phyloP scores from a whole-genome alignment of 2,888 invertebrate species.

The Zelleria hepariella region DNA sequence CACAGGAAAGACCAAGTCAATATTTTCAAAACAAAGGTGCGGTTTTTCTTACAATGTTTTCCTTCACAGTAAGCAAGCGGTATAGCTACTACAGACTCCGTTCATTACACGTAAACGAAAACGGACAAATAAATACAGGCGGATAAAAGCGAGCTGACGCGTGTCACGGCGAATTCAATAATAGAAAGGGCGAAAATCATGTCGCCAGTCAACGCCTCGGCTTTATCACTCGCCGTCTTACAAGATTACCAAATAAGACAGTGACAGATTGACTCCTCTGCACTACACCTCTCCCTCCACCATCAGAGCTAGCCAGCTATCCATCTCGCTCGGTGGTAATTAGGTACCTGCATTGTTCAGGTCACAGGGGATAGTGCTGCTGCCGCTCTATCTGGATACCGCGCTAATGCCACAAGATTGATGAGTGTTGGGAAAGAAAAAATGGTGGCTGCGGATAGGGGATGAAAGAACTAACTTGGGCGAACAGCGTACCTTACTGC shows the following conservation, averaged over 20 bases:
- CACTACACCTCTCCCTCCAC: slow-evolving; percentile 29
- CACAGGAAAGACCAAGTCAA: too few relatives aligned
- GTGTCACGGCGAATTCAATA: slow-evolving; percentile 32
- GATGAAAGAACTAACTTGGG: neutral
- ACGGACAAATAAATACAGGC: neutral
- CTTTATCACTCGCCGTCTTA: slow-evolving; percentile 59
- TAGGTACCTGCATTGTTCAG: slow-evolving; percentile 65
- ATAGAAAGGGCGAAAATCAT: slow-evolving; percentile 52
- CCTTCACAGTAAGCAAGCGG: too few relatives aligned
- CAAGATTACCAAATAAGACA: slow-evolving; percentile 65
- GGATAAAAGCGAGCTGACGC: slow-evolving; percentile 25
- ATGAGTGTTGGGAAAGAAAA: slow-evolving; percentile 33
- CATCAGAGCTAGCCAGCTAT: slow-evolving; percentile 16
- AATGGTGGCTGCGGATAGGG: slow-evolving; percentile 14
- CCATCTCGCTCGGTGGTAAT: slow-evolving; percentile 42
- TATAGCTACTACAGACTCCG: too few relatives aligned
- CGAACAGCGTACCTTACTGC: too few relatives aligned
- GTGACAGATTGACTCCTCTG: slow-evolving; percentile 60
- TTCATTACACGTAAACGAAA: too few relatives aligned
- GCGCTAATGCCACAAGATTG: slow-evolving; percentile 59
- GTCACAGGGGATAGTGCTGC: slow-evolving; percentile 45
- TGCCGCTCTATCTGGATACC: slow-evolving; percentile 54
- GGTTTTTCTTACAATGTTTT: too few relatives aligned
- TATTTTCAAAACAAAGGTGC: too few relatives aligned
- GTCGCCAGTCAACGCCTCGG: slow-evolving; percentile 39